Conservation (phyloP, 2,797 vertebrate species). For the Lateolabrax maculatus region DNA sequence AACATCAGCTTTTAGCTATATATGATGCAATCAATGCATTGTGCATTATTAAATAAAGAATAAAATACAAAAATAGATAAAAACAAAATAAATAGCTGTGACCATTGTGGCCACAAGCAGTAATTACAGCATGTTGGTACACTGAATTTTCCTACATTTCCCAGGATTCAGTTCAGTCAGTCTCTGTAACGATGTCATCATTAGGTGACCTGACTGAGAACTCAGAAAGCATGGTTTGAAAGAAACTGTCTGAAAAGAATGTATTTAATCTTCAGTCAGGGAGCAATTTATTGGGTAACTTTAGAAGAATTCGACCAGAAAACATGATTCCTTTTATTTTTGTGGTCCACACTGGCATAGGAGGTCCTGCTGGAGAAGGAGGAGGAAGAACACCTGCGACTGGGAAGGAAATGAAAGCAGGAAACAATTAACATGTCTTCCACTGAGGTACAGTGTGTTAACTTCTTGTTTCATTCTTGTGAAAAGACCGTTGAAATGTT, state of each 20-base stretch:
- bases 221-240: neutral
- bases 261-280: neutral
- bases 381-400: neutral
- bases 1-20: neutral
- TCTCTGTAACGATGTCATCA: slow-evolving; percentile 28
- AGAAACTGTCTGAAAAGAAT: neutral
- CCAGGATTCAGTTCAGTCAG: slow-evolving; percentile 18
- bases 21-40: neutral
- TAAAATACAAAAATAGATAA: neutral
- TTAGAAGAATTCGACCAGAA: neutral
- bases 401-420: neutral
- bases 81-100: neutral
- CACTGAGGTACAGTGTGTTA: neutral
- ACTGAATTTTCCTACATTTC: slow-evolving; percentile 27
- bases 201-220: slow-evolving; percentile 2
- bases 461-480: neutral
- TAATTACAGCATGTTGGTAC: neutral
- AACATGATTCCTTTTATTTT: neutral
- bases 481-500: neutral
- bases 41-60: neutral
- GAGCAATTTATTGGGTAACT: neutral
- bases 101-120: neutral
- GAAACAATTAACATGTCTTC: neutral
- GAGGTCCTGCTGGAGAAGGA: neutral
- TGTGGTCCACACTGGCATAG: neutral